Percentiles rank a stretch among this genome's conserved stretches.
These are phyloP conservation scores for Pandemis heparana DNA, from an alignment of 2,888 invertebrate genomes.

Conservation along the genomic window DNA sequence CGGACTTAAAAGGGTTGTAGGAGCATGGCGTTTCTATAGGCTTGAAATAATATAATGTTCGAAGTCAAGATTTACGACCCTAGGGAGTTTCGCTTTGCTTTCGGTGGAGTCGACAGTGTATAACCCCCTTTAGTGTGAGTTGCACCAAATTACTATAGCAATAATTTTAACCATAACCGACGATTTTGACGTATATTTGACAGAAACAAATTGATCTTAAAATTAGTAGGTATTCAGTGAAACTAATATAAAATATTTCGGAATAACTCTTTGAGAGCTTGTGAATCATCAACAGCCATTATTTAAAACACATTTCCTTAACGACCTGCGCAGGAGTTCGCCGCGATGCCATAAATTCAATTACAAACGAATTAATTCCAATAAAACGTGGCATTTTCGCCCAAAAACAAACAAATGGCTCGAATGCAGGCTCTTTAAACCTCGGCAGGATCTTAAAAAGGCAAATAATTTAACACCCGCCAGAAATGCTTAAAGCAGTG, in stretches of 20 bases:
- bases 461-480: neutral
- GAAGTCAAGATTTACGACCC: slow-evolving; percentile 62
- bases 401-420: slow-evolving; percentile 41
- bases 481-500: neutral
- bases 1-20: slow-evolving; percentile 48
- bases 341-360: slow-evolving; percentile 74
- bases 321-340: slow-evolving; percentile 43
- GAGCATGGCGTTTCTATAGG: slow-evolving; percentile 75
- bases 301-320: neutral
- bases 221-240: too few species aligned
- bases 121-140: too few species aligned
- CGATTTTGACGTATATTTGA: too few species aligned
- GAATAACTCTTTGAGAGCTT: too few species aligned
- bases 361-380: slow-evolving; percentile 76
- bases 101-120: too few species aligned
- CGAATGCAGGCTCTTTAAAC: neutral
- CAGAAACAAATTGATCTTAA: too few species aligned
- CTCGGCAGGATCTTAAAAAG: neutral
- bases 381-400: slow-evolving; percentile 62
- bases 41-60: slow-evolving; percentile 65
- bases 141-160: too few species aligned
- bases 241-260: too few species aligned
- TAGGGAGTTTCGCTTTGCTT: slow-evolving; percentile 24
- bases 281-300: too few species aligned
- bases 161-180: too few species aligned